Percentiles rank a stretch among this genome's conserved stretches.
phyloP scores from a whole-genome alignment of 2,113 vertebrate species.

The Lagopus leucura region DNA sequence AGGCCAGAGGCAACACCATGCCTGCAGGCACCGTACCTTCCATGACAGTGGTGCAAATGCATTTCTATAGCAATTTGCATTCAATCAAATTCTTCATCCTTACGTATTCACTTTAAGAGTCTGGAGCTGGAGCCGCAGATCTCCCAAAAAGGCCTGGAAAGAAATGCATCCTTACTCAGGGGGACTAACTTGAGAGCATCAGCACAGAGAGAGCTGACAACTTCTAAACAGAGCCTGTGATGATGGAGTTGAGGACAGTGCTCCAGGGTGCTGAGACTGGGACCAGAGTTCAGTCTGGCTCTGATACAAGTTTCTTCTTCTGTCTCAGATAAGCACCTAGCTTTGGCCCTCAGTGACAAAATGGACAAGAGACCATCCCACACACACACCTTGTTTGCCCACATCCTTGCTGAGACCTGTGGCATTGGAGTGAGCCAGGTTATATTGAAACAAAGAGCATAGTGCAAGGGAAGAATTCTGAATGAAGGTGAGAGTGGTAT shows the following conservation, averaged over 20 bases:
- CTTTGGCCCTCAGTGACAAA: not conserved
- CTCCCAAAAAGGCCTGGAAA: not conserved
- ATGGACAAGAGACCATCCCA: not conserved
- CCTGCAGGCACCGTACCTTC: not conserved
- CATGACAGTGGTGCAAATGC: not conserved
- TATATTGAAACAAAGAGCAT: not conserved
- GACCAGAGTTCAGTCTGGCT: not conserved
- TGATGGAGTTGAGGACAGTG: fast-evolving
- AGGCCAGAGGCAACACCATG: not conserved
- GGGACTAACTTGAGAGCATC: not conserved
- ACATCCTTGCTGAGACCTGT: not conserved
- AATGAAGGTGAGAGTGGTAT: not conserved
- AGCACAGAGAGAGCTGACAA: not conserved
- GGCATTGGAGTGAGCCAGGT: not conserved
- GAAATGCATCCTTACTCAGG: not conserved
- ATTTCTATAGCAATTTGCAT: not conserved
- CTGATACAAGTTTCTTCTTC: not conserved
- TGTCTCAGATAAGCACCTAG: not conserved
- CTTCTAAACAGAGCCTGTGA: not conserved
- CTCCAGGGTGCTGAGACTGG: not conserved
- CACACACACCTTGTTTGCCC: fast-evolving
- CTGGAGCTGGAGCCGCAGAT: not conserved
- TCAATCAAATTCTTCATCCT: not conserved
- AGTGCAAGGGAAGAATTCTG: not conserved
- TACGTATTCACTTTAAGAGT: not conserved